Conservation (phyloP, 2,797 vertebrate species). For the Lophius americanus region DNA sequence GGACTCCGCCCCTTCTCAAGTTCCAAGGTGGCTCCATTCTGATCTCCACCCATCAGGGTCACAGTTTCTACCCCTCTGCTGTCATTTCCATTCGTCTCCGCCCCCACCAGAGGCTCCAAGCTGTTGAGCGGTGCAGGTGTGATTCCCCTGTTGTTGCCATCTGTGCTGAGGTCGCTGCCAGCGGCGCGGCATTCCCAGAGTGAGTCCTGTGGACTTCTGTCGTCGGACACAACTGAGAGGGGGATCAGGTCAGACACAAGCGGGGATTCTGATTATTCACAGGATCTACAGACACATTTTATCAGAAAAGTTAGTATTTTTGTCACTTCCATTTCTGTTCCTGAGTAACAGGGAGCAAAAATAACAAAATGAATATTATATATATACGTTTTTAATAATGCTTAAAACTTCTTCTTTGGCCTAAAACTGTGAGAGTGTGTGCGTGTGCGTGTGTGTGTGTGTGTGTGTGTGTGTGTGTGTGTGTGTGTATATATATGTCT, state of each 20-base stretch:
- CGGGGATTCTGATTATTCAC: conserved; percentile 65
- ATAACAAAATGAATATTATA: no score
- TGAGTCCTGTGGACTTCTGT: conserved; percentile 76
- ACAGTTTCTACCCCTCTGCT: conserved; percentile 68
- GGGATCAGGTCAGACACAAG: conserved; percentile 66
- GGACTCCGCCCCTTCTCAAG: conserved; percentile 75
- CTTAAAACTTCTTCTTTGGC: no score
- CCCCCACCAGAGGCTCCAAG: conserved; percentile 52
- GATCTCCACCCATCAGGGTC: conserved; percentile 62
- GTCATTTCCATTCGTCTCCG: conserved; percentile 76
- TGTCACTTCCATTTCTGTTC: no score
- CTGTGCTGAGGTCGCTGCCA: conserved; percentile 74
- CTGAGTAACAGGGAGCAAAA: no score
- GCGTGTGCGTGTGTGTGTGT: no score
- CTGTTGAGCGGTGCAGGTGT: conserved; percentile 71
- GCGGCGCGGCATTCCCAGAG: conserved; percentile 71
- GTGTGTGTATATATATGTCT: no score
- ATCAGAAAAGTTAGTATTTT: conserved; percentile 3
- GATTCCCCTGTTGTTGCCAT: conserved; percentile 73
- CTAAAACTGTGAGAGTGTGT: no score
- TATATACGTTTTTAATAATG: no score
- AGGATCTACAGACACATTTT: conserved; percentile 25
- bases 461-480: no score
- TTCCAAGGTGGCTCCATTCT: conserved; percentile 63
- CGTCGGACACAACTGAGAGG: conserved; percentile 70